Evolutionary conservation across 2,797 vertebrate species (phyloP).

Genomic region (Schizopygopsis pylzovi): DNA sequence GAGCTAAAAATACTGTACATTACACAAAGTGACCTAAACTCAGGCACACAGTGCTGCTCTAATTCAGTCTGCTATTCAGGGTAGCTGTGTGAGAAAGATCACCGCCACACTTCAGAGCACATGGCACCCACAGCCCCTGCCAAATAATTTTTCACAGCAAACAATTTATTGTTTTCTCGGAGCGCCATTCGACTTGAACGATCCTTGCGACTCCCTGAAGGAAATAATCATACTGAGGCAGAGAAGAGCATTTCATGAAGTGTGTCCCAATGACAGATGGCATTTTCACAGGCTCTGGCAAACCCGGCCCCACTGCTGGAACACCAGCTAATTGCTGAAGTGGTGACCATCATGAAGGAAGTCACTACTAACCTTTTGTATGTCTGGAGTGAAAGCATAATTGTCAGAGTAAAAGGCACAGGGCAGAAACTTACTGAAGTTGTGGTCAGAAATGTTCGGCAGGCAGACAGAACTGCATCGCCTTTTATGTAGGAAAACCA

Average conservation of each 20-base stretch:
- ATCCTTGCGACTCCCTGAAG: conserved; percentile 43
- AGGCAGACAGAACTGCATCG: conserved; percentile 13
- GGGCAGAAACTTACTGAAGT: conserved; percentile 54
- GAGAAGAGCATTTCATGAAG: conserved; percentile 75
- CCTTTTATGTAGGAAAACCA: neutral
- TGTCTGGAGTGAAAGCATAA: conserved; percentile 28
- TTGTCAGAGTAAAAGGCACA: conserved; percentile 43
- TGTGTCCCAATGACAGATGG: conserved; percentile 78
- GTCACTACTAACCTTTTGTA: conserved; percentile 52
- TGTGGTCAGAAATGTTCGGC: neutral
- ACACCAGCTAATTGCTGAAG: conserved; percentile 68
- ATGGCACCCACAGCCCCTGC: conserved; percentile 58
- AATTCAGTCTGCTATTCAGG: conserved; percentile 50
- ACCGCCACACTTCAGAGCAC: conserved; percentile 58
- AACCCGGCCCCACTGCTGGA: conserved; percentile 68
- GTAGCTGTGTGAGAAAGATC: conserved; percentile 40
- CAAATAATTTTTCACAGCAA: conserved; percentile 70
- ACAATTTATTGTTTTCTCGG: no score
- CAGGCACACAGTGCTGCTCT: conserved; percentile 51
- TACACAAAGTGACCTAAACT: conserved; percentile 14
- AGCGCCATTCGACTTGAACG: no score
- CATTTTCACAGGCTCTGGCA: conserved; percentile 73
- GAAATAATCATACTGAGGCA: conserved; percentile 72
- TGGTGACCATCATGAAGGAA: conserved; percentile 57
- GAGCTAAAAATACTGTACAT: conserved; percentile 36